Evolutionary conservation across 2,888 invertebrate genomes (phyloP).

Genomic region (Biston betularia): DNA sequence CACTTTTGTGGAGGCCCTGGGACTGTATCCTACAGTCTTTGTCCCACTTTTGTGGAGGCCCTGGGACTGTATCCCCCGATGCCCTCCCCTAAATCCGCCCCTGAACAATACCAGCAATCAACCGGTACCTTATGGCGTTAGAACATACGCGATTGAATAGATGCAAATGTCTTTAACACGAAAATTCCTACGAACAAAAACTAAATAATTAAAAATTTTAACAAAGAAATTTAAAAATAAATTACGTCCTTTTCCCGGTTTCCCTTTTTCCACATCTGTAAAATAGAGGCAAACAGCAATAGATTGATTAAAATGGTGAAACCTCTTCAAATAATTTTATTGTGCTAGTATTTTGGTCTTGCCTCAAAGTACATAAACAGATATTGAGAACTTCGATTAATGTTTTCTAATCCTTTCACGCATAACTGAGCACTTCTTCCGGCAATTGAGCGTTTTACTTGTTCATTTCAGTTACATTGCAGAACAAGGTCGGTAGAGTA

Average conservation of each 20-base stretch:
- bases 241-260: too few relatives aligned
- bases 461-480: background rate
- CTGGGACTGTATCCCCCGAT: too few relatives aligned
- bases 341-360: too few relatives aligned
- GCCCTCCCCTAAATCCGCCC: too few relatives aligned
- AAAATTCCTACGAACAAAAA: background rate
- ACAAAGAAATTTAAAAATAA: too few relatives aligned
- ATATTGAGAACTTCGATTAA: slow-evolving; percentile 47
- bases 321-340: too few relatives aligned
- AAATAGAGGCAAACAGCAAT: too few relatives aligned
- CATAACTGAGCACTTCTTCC: slow-evolving; percentile 11
- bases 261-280: too few relatives aligned
- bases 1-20: too few relatives aligned
- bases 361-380: background rate
- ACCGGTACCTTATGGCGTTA: slow-evolving; percentile 6
- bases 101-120: background rate
- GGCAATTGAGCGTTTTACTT: background rate
- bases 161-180: background rate
- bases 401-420: slow-evolving; percentile 50
- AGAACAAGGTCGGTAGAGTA: slow-evolving; percentile 14
- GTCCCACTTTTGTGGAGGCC: too few relatives aligned
- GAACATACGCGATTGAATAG: background rate
- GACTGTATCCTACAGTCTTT: too few relatives aligned
- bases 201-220: background rate
- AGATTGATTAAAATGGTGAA: too few relatives aligned